phyloP scores from a whole-genome alignment of 2,797 vertebrate species.

The Leuciscus waleckii region DNA sequence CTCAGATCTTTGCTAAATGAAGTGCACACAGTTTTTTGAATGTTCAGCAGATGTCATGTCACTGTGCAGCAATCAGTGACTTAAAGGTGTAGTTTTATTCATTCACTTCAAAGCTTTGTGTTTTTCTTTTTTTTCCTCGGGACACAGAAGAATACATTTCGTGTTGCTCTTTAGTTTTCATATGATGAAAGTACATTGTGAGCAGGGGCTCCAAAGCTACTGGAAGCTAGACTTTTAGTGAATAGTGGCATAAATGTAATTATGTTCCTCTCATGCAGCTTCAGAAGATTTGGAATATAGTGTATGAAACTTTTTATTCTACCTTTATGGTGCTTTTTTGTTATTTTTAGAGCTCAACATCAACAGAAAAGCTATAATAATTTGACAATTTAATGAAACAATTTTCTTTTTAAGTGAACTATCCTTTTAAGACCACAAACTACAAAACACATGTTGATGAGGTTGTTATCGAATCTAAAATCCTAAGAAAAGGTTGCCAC shows the following conservation, averaged over 20 bases:
- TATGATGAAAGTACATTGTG: neutral
- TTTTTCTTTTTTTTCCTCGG: neutral
- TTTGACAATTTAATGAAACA: too few species aligned
- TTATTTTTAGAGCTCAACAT: neutral
- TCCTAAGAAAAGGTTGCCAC: neutral
- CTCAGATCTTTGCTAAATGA: neutral
- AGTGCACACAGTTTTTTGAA: neutral
- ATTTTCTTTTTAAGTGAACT: neutral
- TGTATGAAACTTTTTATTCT: neutral
- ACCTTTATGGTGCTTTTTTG: neutral
- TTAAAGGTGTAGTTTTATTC: too few species aligned
- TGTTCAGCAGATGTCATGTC: neutral
- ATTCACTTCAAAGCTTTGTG: neutral
- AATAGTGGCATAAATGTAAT: neutral
- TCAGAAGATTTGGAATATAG: neutral
- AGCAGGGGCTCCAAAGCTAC: neutral
- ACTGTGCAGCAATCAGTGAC: too few species aligned
- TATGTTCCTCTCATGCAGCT: neutral
- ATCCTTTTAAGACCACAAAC: neutral
- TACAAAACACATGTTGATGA: neutral
- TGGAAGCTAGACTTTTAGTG: neutral
- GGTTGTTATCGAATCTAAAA: neutral
- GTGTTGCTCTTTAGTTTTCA: neutral
- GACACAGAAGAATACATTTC: neutral
- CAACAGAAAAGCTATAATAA: neutral